A percentile compares a stretch with the other conserved stretches of the same genome.
These are phyloP conservation scores for Sphinx pinastri DNA, from an alignment of 2,888 invertebrate genomes.

Conservation along the genomic window DNA sequence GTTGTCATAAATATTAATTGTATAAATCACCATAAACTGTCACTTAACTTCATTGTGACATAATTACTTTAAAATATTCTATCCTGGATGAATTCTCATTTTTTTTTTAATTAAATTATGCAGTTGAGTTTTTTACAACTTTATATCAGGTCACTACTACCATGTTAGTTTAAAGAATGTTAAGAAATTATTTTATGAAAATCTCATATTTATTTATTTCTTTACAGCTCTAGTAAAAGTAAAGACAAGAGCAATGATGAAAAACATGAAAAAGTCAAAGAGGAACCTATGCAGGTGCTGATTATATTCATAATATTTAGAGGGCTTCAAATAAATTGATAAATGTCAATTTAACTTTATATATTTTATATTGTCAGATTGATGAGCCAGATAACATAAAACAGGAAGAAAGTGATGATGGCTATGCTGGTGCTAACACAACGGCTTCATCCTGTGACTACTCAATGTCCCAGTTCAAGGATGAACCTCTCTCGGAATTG, in stretches of 20 bases:
- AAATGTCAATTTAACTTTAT: too few relatives aligned
- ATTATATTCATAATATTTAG: constrained; percentile 14
- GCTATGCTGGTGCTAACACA: constrained; percentile 72
- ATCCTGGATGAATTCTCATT: not conserved
- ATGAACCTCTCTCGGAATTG: constrained; percentile 79
- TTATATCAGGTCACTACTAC: not conserved
- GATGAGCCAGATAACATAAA: constrained; percentile 67
- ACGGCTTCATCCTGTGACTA: constrained; percentile 89
- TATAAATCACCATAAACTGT: constrained; percentile 4
- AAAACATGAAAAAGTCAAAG: constrained; percentile 64
- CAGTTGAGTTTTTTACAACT: constrained; percentile 5
- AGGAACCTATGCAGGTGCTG: constrained; percentile 71
- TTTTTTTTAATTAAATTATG: constrained; percentile 14
- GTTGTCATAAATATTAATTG: constrained; percentile 1
- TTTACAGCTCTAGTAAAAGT: constrained; percentile 63
- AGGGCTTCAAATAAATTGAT: too few relatives aligned
- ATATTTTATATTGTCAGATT: constrained; percentile 47
- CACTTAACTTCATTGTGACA: constrained; percentile 12
- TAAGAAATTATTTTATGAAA: not conserved
- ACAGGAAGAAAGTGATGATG: constrained; percentile 71
- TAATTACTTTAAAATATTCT: not conserved
- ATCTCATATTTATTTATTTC: not conserved
- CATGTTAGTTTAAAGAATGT: not conserved
- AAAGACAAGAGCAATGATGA: constrained; percentile 66
- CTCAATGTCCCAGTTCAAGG: constrained; percentile 87